Percentiles rank a stretch among this genome's conserved stretches.
Conservation (phyloP, 1,140 invertebrate genomes). For the Musca vetustissima region DNA sequence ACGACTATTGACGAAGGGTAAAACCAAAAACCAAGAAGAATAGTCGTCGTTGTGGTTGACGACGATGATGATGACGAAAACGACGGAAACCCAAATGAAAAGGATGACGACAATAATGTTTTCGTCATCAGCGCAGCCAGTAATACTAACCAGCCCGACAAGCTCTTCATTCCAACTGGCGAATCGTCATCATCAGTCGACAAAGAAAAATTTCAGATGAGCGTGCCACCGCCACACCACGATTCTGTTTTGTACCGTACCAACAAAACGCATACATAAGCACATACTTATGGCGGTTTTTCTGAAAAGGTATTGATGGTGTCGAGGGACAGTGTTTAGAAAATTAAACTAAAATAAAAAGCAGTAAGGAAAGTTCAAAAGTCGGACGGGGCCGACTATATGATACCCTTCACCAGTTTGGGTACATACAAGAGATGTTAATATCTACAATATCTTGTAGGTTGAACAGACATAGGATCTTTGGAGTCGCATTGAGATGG, state of each 20-base stretch:
- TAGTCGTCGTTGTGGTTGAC: neutral
- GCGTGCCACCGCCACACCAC: conserved; percentile 56
- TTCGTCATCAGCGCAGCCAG: neutral
- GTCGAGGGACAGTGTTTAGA: neutral
- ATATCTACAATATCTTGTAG: too few species aligned
- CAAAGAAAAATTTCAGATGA: conserved; percentile 56
- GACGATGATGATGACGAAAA: conserved; percentile 24
- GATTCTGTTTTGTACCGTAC: conserved; percentile 40
- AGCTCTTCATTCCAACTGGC: neutral
- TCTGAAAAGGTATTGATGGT: conserved; percentile 31
- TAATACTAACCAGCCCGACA: too few species aligned
- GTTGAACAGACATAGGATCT: too few species aligned
- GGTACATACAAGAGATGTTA: too few species aligned
- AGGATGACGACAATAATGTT: conserved; percentile 12
- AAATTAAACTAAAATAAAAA: neutral
- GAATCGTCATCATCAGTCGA: conserved; percentile 35
- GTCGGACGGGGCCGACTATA: too few species aligned
- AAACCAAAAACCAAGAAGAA: neutral
- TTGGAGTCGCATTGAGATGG: too few species aligned
- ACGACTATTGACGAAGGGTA: conserved; percentile 13
- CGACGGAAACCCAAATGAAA: conserved; percentile 8
- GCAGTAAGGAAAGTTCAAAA: too few species aligned
- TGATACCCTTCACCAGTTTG: too few species aligned
- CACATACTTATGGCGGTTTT: conserved; percentile 10
- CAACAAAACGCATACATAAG: conserved; percentile 17